Conservation (phyloP, 2,113 vertebrate species). For the Monarcha castaneiventris region DNA sequence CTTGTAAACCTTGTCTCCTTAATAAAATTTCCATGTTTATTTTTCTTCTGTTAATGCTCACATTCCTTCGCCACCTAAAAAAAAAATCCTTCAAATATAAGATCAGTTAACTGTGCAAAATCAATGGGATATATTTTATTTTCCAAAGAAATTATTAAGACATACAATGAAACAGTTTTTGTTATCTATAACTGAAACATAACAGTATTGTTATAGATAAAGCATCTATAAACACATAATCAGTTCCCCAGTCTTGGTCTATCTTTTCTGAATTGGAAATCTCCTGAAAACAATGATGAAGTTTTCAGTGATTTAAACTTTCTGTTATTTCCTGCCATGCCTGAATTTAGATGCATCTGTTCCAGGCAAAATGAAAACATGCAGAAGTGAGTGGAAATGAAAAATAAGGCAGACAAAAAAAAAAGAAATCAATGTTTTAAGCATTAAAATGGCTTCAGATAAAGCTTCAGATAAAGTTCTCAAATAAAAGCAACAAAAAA, state of each 20-base stretch:
- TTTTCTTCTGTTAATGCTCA: neutral
- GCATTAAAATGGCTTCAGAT: neutral
- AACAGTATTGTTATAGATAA: neutral
- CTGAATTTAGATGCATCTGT: neutral
- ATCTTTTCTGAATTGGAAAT: neutral
- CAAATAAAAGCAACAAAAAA: neutral
- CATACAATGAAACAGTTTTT: neutral
- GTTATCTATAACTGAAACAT: neutral
- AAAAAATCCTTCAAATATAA: neutral
- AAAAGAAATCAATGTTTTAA: neutral
- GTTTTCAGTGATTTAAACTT: neutral
- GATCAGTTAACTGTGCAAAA: neutral
- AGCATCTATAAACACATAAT: neutral
- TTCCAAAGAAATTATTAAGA: neutral
- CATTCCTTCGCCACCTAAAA: neutral
- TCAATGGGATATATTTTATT: neutral
- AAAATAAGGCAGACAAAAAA: neutral
- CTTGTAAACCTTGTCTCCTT: neutral
- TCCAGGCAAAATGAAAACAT: neutral
- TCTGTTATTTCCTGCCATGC: neutral
- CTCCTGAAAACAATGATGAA: neutral
- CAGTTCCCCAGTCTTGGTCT: neutral
- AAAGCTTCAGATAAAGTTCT: neutral
- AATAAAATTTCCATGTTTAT: neutral
- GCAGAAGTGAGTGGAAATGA: neutral